Base-by-base conservation (phyloP, 2,888 invertebrate genomes). In the Belgica antarctica region DNA sequence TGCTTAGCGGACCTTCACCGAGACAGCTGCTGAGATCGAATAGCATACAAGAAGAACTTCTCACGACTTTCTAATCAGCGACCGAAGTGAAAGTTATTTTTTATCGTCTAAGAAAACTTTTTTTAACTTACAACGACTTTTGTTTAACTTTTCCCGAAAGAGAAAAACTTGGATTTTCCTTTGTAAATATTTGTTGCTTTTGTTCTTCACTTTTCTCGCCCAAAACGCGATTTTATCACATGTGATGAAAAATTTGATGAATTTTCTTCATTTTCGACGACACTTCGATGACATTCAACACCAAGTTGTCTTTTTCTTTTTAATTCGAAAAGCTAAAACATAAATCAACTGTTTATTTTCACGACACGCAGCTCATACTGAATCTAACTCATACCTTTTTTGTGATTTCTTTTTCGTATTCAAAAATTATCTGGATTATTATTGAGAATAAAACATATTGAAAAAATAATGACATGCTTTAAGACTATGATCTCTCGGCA, bases 11-110 rank as follows among this genome's bases (percentile, higher is more conserved):
- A 71, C 77, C 82, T 3, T 80, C 84, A 12, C 81, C 85, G 62
- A 80, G 86, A 47, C 84, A 83, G 73, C 83, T 89, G 72, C 81
- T 86, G 74, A 82, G 92, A 78, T 92, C 92, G 72, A 89, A 89
- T 80, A 91, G 90, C 83, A 89, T 92, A 81, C 89, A 90, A 78
- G 92, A 92, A 76, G 92, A 92, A 80, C 84, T 92, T 74, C 84
- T 86, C 74, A 86, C 86, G 19, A 74, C 75, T 63, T 75, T 74
- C 72, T 74, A 73, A 73, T 17, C 10, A 8, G n/a, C 19, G 52
- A 52, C 17, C 22, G 17, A 28, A 25, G 7, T 19, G 17, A 59
- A 59, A 61, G 27, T 15, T 15, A 15, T 24, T 61, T 28, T 61
- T 24, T 52, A 52, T 74, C 77, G 77, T 77, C 76, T 80, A 80